These are phyloP conservation scores for Thereva nobilitata DNA, from an alignment of 2,888 invertebrate species.

Conservation along the genomic window DNA sequence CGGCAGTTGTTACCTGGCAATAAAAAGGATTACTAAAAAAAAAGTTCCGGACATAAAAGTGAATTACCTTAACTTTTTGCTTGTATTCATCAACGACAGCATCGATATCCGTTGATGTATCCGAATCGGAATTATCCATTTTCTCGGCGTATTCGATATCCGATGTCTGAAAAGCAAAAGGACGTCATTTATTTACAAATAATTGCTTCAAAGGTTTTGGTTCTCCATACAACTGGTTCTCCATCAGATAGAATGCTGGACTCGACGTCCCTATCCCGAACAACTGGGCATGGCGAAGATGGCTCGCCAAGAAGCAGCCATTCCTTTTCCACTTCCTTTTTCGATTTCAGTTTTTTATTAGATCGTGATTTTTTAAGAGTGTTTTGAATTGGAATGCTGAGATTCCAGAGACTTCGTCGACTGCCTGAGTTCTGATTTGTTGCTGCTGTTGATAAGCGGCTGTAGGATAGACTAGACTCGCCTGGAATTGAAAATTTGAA, in stretches of 20 bases:
- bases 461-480: constrained; percentile 56
- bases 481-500: constrained; percentile 41
- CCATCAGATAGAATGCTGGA: constrained; percentile 56
- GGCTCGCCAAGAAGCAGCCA: constrained; percentile 58
- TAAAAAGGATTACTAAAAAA: neutral
- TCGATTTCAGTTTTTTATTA: constrained; percentile 47
- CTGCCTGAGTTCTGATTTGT: constrained; percentile 41
- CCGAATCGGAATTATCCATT: constrained; percentile 66
- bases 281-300: constrained; percentile 54
- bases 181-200: neutral
- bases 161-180: constrained; percentile 29
- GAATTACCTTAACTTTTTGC: constrained; percentile 68
- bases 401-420: constrained; percentile 53
- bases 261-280: constrained; percentile 53
- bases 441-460: constrained; percentile 55
- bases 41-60: neutral
- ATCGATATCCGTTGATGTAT: constrained; percentile 76
- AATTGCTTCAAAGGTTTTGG: neutral
- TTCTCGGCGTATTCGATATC: constrained; percentile 42
- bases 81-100: constrained; percentile 77
- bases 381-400: constrained; percentile 52
- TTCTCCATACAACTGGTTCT: constrained; percentile 51
- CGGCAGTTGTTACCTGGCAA: constrained; percentile 56
- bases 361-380: constrained; percentile 49
- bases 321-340: constrained; percentile 56